Evolutionary conservation across 2,797 vertebrate genomes (phyloP).

Genomic region (Lindbergichthys nudifrons): DNA sequence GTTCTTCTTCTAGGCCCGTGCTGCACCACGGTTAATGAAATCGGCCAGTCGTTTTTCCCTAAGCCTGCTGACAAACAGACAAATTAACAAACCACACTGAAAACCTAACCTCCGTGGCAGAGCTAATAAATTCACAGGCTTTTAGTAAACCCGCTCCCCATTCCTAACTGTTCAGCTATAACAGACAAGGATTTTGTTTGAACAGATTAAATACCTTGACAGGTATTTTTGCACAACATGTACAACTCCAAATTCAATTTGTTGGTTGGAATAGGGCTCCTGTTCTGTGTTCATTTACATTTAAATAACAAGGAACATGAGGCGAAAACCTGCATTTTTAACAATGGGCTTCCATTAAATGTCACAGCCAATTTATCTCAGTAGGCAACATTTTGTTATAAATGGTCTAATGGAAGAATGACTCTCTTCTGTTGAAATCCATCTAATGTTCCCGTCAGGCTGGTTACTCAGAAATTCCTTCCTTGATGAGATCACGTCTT

Average conservation of each 20-base stretch:
- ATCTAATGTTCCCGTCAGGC: conserved; percentile 3
- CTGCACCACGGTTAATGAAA: neutral
- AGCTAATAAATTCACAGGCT: neutral
- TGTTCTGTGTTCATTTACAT: neutral
- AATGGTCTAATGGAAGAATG: neutral
- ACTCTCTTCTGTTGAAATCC: neutral
- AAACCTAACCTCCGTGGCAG: neutral
- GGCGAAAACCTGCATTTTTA: neutral
- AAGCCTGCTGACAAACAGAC: neutral
- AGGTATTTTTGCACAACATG: neutral
- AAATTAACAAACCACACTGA: too few relatives aligned
- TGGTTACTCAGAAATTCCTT: neutral
- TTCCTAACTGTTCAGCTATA: neutral
- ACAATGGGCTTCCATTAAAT: neutral
- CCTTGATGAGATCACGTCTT: neutral
- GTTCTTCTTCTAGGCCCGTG: neutral
- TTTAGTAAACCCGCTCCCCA: neutral
- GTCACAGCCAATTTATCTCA: too few relatives aligned
- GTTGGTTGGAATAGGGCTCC: neutral
- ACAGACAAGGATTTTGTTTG: neutral
- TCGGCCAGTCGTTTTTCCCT: neutral
- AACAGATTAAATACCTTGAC: neutral
- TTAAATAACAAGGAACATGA: neutral
- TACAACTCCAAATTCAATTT: neutral
- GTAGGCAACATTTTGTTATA: neutral